A percentile compares a stretch with the other conserved stretches of the same genome.
phyloP scores from a whole-genome alignment of 2,888 invertebrate genomes.

The Blastobasis adustella region DNA sequence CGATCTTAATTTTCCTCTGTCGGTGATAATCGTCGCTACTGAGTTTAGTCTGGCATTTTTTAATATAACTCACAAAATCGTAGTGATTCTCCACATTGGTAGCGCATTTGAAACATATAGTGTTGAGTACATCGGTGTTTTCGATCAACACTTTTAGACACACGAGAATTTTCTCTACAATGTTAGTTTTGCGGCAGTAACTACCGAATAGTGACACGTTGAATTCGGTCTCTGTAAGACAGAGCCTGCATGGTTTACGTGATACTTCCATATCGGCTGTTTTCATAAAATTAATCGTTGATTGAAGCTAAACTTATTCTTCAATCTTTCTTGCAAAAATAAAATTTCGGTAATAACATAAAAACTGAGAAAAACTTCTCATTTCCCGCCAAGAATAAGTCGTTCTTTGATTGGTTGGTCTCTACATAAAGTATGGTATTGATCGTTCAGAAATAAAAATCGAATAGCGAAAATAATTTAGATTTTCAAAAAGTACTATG shows the following conservation, averaged over 20 bases:
- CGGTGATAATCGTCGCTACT: conserved; percentile 24
- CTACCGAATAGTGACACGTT: conserved; percentile 50
- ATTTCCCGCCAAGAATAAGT: background rate
- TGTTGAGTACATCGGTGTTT: conserved; percentile 42
- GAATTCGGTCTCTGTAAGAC: conserved; percentile 53
- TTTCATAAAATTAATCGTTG: conserved; percentile 11
- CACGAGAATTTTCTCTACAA: conserved; percentile 51
- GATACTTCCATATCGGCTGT: conserved; percentile 40
- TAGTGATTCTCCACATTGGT: conserved; percentile 53
- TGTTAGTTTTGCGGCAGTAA: conserved; percentile 42
- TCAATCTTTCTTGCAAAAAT: too few species aligned
- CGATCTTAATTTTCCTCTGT: conserved; percentile 23
- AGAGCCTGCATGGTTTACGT: conserved; percentile 49
- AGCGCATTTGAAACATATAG: conserved; percentile 57
- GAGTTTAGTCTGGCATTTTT: conserved; percentile 41
- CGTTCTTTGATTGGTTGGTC: too few species aligned
- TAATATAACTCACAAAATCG: conserved; percentile 44
- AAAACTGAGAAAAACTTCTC: background rate
- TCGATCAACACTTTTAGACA: conserved; percentile 52
- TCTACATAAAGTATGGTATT: too few species aligned
- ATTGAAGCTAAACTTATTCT: conserved; percentile 23
- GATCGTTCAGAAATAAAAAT: background rate
- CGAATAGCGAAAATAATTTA: conserved; percentile 8
- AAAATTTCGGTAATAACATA: background rate
- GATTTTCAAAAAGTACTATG: conserved; percentile 48